Conservation (phyloP, 2,797 vertebrate species). For the Bradypus variegatus region DNA sequence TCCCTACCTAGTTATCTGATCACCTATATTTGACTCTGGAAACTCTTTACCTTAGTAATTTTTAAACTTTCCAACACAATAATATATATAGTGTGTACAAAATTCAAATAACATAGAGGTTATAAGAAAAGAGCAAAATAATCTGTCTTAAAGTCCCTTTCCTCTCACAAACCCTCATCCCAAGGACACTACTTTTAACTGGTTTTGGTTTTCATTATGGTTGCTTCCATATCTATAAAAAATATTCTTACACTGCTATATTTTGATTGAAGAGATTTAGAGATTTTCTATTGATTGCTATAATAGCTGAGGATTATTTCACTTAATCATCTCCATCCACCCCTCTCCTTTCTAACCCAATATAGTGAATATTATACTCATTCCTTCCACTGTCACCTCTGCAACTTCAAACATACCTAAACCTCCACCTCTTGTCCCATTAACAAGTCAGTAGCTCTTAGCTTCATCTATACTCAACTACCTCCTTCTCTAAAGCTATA, state of each 20-base stretch:
- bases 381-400: background rate
- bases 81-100: background rate
- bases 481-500: background rate
- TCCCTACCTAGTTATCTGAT: conserved; percentile 34
- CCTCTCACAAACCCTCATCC: background rate
- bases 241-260: background rate
- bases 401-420: background rate
- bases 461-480: background rate
- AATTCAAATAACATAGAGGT: background rate
- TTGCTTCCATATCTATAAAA: background rate
- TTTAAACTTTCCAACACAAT: background rate
- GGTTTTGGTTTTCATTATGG: background rate
- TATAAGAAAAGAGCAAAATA: background rate
- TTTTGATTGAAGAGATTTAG: background rate
- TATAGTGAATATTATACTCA: background rate
- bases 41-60: background rate
- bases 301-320: background rate
- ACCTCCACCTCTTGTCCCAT: background rate
- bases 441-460: background rate
- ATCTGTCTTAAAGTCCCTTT: background rate
- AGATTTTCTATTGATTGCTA: background rate
- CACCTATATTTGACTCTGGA: conserved; percentile 4
- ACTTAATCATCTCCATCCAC: background rate
- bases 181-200: background rate
- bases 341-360: background rate